Percentiles rank a stretch among this genome's conserved stretches.
Conservation (phyloP, 2,888 invertebrate genomes). For the Scelioninae gen. 1 region DNA sequence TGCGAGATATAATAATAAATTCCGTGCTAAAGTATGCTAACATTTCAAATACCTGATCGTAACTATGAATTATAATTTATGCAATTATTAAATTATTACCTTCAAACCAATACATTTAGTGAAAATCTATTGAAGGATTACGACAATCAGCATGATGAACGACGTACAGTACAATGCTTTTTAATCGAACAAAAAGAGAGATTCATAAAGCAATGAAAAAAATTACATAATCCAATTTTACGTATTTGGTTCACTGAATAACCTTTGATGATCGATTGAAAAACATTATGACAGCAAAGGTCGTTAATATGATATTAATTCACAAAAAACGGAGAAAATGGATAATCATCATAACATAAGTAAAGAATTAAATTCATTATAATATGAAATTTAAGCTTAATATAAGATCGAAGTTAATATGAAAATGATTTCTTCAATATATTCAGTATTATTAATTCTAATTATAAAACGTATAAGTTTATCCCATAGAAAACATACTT, state of each 20-base stretch:
- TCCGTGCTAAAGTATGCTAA: background rate
- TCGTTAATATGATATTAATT: background rate
- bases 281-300: constrained; percentile 24
- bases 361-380: too few species aligned
- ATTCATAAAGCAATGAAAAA: background rate
- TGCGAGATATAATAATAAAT: constrained; percentile 1
- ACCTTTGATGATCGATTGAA: constrained; percentile 11
- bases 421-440: too few species aligned
- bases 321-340: background rate
- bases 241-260: constrained; percentile 9
- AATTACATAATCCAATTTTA: constrained; percentile 23
- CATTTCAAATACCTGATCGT: background rate
- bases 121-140: constrained; percentile 4
- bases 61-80: background rate
- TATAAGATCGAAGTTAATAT: too few species aligned
- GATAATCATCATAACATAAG: background rate
- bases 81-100: background rate
- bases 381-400: background rate
- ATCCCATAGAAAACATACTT: too few species aligned
- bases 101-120: background rate
- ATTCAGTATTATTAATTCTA: too few species aligned
- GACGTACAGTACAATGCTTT: constrained; percentile 1
- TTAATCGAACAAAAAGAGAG: constrained; percentile 9
- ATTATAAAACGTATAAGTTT: too few species aligned
- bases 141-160: background rate